These are phyloP conservation scores for Lasioglossum malachurum DNA, from an alignment of 2,888 invertebrate genomes.

Conservation along the genomic window DNA sequence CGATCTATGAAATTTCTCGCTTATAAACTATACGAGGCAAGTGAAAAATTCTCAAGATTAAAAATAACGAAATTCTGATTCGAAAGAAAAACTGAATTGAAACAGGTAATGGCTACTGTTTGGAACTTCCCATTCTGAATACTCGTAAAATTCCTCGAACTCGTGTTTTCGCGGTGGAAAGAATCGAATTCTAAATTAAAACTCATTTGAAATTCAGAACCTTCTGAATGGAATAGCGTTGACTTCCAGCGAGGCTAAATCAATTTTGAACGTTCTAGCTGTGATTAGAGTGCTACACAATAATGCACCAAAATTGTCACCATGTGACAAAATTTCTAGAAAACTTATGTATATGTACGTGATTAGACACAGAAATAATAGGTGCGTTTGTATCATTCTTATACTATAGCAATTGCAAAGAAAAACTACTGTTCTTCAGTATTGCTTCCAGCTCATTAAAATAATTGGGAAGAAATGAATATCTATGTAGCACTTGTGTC, in stretches of 20 bases:
- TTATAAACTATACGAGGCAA: background rate
- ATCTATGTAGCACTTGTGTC: background rate
- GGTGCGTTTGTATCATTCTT: background rate
- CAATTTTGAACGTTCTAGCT: background rate
- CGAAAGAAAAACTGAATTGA: background rate
- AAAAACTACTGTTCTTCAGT: too few species aligned
- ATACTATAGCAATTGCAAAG: background rate
- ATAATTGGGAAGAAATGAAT: background rate
- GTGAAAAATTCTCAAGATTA: background rate
- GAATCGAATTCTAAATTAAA: slow-evolving; percentile 11
- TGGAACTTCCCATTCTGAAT: background rate
- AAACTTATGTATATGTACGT: background rate
- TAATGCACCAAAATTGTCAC: background rate
- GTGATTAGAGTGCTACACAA: background rate
- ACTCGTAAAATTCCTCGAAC: background rate
- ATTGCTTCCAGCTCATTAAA: too few species aligned
- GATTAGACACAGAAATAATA: background rate
- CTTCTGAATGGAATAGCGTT: slow-evolving; percentile 6
- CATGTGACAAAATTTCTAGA: background rate
- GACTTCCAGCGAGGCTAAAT: background rate
- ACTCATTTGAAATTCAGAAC: slow-evolving; percentile 10
- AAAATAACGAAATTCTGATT: background rate
- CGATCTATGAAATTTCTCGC: background rate
- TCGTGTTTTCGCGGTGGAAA: background rate
- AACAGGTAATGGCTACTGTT: background rate